Evolutionary conservation across 1,140 invertebrate species (phyloP).

Genomic region (Drosophila tristis): DNA sequence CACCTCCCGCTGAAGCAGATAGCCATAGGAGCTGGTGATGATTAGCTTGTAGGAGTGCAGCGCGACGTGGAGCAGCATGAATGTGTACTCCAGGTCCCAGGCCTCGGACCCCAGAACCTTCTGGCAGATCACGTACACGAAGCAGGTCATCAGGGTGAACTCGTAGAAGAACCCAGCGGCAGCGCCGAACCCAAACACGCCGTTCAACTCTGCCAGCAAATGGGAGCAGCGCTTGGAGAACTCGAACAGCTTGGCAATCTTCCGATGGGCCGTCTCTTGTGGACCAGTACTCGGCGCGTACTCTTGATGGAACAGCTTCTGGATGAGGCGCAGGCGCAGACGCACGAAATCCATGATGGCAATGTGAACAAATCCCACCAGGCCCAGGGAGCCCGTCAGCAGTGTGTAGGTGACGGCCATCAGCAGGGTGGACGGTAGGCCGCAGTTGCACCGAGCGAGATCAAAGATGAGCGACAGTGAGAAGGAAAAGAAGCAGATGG

Average conservation of each 20-base stretch:
- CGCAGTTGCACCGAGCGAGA: conserved; percentile 53
- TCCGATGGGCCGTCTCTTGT: conserved; percentile 4
- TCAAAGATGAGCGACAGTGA: conserved; percentile 56
- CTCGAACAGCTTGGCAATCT: conserved; percentile 41
- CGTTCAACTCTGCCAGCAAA: conserved; percentile 54
- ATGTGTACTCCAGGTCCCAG: conserved; percentile 50
- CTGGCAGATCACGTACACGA: conserved; percentile 69
- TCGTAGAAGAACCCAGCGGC: conserved; percentile 70
- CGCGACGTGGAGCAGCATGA: conserved; percentile 54
- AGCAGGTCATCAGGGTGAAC: conserved; percentile 68
- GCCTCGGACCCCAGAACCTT: conserved; percentile 49
- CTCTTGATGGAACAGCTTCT: conserved; percentile 49
- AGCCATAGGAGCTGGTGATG: conserved; percentile 60
- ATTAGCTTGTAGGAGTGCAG: conserved; percentile 68
- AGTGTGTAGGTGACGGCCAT: conserved; percentile 53
- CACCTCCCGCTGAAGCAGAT: conserved; percentile 64
- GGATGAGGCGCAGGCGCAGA: conserved; percentile 59
- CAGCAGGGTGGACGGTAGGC: conserved; percentile 54
- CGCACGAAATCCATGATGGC: conserved; percentile 70
- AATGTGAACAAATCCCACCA: conserved; percentile 60
- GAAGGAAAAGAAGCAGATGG: conserved; percentile 36
- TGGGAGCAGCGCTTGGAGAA: conserved; percentile 49
- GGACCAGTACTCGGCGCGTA: background rate
- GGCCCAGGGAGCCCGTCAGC: conserved; percentile 53
- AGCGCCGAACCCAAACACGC: conserved; percentile 48